Evolutionary conservation across 2,113 vertebrate species (phyloP).

Genomic region (Chunga burmeisteri): DNA sequence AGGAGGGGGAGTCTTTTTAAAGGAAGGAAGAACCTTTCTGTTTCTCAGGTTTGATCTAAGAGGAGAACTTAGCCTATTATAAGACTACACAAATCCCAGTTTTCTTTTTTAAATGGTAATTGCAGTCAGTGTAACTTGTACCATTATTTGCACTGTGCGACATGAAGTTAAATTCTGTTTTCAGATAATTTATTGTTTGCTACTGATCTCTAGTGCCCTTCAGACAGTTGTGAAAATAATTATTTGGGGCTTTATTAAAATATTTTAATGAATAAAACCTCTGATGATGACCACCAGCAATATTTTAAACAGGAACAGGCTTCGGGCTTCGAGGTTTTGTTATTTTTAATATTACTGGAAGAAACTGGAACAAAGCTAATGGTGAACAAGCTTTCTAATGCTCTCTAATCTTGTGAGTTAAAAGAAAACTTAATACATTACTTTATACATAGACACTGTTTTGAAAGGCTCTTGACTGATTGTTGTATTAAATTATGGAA

Average conservation of each 20-base stretch:
- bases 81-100: background rate
- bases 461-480: background rate
- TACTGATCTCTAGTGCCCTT: constrained; percentile 38
- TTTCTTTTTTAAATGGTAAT: constrained; percentile 43
- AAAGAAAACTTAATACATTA: background rate
- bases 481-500: background rate
- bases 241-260: constrained; percentile 47
- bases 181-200: constrained; percentile 57
- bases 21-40: background rate
- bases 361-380: background rate
- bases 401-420: background rate
- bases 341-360: constrained; percentile 19
- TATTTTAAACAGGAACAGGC: background rate
- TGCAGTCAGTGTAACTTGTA: background rate
- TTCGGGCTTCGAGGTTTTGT: background rate
- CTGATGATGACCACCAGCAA: constrained; percentile 40
- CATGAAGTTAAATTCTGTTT: constrained; percentile 22
- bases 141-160: constrained; percentile 46
- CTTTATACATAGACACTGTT: background rate
- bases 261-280: constrained; percentile 45
- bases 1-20: background rate
- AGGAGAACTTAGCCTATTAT: background rate
- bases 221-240: constrained; percentile 58
- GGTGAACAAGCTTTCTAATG: background rate
- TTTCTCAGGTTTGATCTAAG: background rate